Evolutionary conservation across 2,888 invertebrate genomes (phyloP), one percentile per base, ranked within the genome.

Genomic region (Nycteola revayana): DNA sequence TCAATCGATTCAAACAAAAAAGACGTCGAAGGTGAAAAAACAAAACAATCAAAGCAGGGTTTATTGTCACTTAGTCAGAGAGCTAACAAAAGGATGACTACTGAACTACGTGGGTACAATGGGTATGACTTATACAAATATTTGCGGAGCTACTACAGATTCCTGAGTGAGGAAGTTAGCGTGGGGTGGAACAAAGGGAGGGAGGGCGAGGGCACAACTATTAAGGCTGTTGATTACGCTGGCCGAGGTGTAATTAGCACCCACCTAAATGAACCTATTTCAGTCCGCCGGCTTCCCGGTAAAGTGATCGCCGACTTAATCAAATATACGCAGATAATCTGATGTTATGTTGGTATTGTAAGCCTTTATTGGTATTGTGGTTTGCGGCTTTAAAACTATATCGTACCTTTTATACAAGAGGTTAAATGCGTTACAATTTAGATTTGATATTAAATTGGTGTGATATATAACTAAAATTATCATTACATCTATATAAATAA

Each of bases 181-280:
- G 51, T 49, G 60, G 59, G 55, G 51, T 50, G 34, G 44, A 53
- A 58, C 57, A 63, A 62, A 58, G 55, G 35, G 45, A 47, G 43
- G 55, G 47, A 59, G 60, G 44, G 49, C 45, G 56, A 56, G 50
- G 63, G 63, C 63, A 62, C 67, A 65, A 64, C 63, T 56, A 62
- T 73, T 73, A 78, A 74, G 76, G 65, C 69, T 63, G 71, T 72
- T 76, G 78, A 83, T 84, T 80, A 76, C 76, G 62, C 59, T 68
- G 65, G 68, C 63, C 66, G 66, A 58, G 67, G 62, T 51, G 71
- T 79, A 82, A 85, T 85, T 85, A 84, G 80, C 83, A 72, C 67
- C 67, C 66, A 64, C 66, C 71, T 73, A 77, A 82, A 83, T 77
- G 75, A 80, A 78, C 77, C 78, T 77, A 75, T 78, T 81, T 63